phyloP scores from a whole-genome alignment of 1,140 invertebrate species.

The Anastatus disparis region DNA sequence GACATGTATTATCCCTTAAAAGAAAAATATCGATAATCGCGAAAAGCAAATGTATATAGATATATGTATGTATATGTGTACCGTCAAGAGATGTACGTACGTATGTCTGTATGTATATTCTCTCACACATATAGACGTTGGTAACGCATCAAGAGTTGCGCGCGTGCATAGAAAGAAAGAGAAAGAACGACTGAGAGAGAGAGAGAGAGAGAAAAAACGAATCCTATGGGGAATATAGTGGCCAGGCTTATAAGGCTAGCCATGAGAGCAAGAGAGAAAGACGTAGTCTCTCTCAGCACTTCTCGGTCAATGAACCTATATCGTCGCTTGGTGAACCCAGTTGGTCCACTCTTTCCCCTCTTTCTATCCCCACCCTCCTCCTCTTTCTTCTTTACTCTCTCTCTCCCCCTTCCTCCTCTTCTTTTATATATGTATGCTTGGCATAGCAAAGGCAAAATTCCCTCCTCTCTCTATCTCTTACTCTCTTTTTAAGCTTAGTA shows the following conservation, averaged over 20 bases:
- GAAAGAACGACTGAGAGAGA: background rate
- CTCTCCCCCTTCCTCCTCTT: slow-evolving; percentile 16
- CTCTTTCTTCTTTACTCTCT: slow-evolving; percentile 52
- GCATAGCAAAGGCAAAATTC: too few relatives aligned
- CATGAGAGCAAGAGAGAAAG: slow-evolving; percentile 47
- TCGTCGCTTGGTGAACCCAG: slow-evolving; percentile 65
- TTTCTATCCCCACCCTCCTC: slow-evolving; percentile 32
- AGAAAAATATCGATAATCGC: slow-evolving; percentile 17
- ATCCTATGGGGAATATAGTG: slow-evolving; percentile 8
- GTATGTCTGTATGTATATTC: too few relatives aligned
- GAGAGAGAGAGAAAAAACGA: background rate
- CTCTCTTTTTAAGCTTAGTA: background rate
- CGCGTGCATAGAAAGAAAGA: background rate
- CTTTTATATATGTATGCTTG: too few relatives aligned
- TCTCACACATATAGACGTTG: background rate
- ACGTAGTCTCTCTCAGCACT: slow-evolving; percentile 65
- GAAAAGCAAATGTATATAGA: background rate
- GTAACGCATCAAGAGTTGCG: slow-evolving; percentile 18
- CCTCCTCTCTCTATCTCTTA: background rate
- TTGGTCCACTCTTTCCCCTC: slow-evolving; percentile 65
- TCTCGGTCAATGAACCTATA: slow-evolving; percentile 68
- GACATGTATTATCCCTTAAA: background rate
- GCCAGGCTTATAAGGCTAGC: too few relatives aligned
- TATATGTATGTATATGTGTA: background rate
- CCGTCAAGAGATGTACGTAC: background rate